Percentiles rank a stretch among this genome's conserved stretches.
Conservation (phyloP, 2,888 invertebrate species). For the Tipula confusa region DNA sequence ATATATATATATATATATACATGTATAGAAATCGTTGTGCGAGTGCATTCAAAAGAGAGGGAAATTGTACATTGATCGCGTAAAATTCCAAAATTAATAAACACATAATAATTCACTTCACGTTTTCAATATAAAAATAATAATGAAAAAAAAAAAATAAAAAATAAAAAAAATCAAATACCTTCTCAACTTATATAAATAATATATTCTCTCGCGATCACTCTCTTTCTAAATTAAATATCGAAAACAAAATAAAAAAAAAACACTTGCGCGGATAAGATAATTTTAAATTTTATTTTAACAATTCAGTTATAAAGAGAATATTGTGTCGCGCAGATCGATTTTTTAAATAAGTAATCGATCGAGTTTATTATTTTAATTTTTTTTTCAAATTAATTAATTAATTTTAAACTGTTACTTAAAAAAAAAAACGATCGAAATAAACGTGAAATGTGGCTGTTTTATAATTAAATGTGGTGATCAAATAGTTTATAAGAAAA, state of each 20-base stretch:
- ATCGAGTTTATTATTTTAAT: not conserved
- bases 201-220: not conserved
- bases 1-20: not conserved
- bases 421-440: not conserved
- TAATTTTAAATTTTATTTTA: not conserved
- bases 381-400: not conserved
- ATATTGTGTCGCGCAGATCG: conserved; percentile 28
- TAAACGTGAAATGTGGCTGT: not conserved
- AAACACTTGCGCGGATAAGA: conserved; percentile 26
- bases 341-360: not conserved
- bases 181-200: not conserved
- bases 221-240: not conserved
- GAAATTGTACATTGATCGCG: not conserved
- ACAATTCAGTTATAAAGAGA: conserved; percentile 26
- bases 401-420: not conserved
- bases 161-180: not conserved
- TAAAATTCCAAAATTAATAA: not conserved
- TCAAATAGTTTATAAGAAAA: not conserved
- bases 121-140: not conserved
- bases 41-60: not conserved
- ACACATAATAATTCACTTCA: not conserved
- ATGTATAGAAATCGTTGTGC: not conserved
- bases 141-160: too few species aligned
- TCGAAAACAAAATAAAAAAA: not conserved
- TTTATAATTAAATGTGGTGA: not conserved